Evolutionary conservation across 2,113 vertebrate genomes (phyloP).

Genomic region (Typhlomys cinereus): DNA sequence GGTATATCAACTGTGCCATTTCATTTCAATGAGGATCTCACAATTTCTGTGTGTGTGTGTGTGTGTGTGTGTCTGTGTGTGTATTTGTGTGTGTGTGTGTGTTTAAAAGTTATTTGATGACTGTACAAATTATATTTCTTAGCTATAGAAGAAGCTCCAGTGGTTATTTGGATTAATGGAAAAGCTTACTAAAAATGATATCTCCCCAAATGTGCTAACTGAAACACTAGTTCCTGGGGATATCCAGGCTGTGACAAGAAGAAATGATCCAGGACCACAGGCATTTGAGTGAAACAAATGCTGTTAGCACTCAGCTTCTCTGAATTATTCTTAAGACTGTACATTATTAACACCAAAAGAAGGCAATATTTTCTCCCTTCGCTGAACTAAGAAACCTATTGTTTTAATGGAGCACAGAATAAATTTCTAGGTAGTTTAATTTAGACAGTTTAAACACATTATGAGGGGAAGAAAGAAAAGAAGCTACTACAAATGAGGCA

Average conservation of each 20-base stretch:
- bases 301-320: neutral
- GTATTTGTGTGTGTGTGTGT: too few relatives aligned
- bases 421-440: slow-evolving; percentile 9
- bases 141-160: neutral
- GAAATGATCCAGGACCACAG: slow-evolving; percentile 7
- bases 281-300: neutral
- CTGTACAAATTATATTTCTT: neutral
- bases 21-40: neutral
- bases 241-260: neutral
- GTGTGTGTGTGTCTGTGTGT: too few relatives aligned
- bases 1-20: neutral
- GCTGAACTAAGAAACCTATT: neutral
- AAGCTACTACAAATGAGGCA: neutral
- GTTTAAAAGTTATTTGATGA: neutral
- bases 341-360: neutral
- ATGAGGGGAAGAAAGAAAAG: neutral
- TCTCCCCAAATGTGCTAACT: slow-evolving; percentile 8
- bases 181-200: slow-evolving; percentile 25
- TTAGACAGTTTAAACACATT: neutral
- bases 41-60: too few relatives aligned
- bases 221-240: neutral
- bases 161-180: neutral
- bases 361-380: neutral
- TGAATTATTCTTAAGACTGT: neutral
- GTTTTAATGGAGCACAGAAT: neutral